Conservation (phyloP, 2,113 vertebrate species). For the Hoplias malabaricus region DNA sequence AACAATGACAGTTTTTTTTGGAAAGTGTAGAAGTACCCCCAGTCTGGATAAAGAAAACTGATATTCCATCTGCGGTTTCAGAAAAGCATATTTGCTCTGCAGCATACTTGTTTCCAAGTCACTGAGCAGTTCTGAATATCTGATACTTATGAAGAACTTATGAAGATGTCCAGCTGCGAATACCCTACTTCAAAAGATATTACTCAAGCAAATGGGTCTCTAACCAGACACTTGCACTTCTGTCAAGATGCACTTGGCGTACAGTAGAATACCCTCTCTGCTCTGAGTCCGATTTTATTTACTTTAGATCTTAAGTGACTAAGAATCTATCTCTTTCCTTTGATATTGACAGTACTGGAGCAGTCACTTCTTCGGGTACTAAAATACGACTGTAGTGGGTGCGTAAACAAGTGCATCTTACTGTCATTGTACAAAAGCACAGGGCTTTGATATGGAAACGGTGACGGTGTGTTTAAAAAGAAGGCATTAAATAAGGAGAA, state of each 20-base stretch:
- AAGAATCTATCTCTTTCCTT: constrained; percentile 22
- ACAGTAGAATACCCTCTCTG: constrained; percentile 7
- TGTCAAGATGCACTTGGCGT: background rate
- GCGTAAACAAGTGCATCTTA: constrained; percentile 17
- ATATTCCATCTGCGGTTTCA: no score
- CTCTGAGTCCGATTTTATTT: constrained; percentile 21
- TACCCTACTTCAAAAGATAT: constrained; percentile 23
- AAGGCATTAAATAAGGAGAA: constrained; percentile 16
- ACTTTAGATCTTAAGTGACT: constrained; percentile 19
- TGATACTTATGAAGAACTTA: constrained; percentile 11
- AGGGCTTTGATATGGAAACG: constrained; percentile 32
- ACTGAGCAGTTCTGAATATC: background rate
- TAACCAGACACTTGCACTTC: background rate
- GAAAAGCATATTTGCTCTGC: no score
- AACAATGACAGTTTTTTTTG: no score
- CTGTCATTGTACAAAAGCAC: constrained; percentile 33
- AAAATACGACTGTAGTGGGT: background rate
- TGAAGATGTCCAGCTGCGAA: constrained; percentile 22
- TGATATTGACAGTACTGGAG: constrained; percentile 33
- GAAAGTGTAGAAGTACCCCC: no score
- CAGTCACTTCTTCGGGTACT: constrained; percentile 29
- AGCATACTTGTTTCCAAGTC: background rate
- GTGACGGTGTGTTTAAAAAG: constrained; percentile 12
- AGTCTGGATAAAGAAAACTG: no score
- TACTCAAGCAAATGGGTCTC: background rate